phyloP scores from a whole-genome alignment of 2,888 invertebrate genomes.

The Dichetophora obliterata region DNA sequence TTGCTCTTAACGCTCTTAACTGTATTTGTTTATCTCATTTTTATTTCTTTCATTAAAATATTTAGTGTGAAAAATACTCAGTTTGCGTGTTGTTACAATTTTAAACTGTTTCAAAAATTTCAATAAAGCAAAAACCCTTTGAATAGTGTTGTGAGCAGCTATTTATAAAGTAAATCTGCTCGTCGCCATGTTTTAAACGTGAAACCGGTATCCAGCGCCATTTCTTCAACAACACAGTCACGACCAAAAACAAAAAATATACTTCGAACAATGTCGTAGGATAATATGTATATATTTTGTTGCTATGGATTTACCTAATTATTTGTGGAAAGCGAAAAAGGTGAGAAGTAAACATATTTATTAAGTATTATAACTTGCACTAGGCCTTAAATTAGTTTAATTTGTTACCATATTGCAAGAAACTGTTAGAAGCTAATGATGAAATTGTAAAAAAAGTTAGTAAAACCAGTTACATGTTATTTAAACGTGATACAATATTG shows the following conservation, averaged over 20 bases:
- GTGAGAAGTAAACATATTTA: background rate
- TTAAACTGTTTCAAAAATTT: too few species aligned
- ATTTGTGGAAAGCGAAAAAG: conserved; percentile 21
- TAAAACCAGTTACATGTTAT: too few species aligned
- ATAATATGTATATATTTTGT: background rate
- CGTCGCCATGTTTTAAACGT: conserved; percentile 11
- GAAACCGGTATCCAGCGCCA: conserved; percentile 24
- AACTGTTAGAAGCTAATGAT: too few species aligned
- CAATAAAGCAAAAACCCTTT: background rate
- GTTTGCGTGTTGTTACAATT: too few species aligned
- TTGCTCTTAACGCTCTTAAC: background rate
- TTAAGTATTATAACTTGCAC: background rate
- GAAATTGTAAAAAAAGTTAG: too few species aligned
- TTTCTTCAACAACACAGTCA: background rate
- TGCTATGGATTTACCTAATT: conserved; percentile 13
- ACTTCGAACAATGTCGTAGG: background rate
- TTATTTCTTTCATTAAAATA: background rate
- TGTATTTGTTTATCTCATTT: background rate
- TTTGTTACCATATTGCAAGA: conserved; percentile 18
- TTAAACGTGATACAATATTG: too few species aligned
- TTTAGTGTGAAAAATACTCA: background rate
- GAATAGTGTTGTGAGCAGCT: background rate
- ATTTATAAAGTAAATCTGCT: conserved; percentile 11
- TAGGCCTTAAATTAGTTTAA: background rate
- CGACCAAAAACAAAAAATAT: background rate